Evolutionary conservation across 1,140 invertebrate genomes (phyloP), one percentile per base, ranked within the genome.

Genomic region (Drosophila yakuba): DNA sequence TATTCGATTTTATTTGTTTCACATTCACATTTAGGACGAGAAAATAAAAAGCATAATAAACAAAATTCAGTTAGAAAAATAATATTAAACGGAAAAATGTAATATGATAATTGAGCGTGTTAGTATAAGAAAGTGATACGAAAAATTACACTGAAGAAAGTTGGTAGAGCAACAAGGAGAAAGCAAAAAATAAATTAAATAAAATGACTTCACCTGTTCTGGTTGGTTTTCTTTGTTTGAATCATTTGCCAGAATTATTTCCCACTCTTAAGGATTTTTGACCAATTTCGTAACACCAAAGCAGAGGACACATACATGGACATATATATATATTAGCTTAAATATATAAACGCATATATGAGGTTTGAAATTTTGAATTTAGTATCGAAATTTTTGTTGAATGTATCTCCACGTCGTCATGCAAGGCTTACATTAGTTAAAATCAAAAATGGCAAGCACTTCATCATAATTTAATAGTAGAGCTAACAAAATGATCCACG

Each of bases 171-270:
- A n/a, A 38, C 3, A 25, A 25, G 25, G 15, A 17, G 32, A 56
- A 39, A 57, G 44, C 39, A 56, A 44, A 63, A 47, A 50, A 59
- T 28, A 64, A 38, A 47, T 52, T n/a, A 28, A 44, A 43, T 52
- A 47, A 68, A 41, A 32, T 56, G 17, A 85, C 82, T 63, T 84
- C 81, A 85, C 81, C 81, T 85, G 82, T 62, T 79, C 44, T 52
- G 38, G 39, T 56, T 67, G 44, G 44, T 50, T 62, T 74, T 48
- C n/a, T 15, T 25, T 64, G 59, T 45, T 60, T 47, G 28, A 38
- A 28, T 15, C 2, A 39, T 69, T 57, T 56, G 11, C 47, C 43
- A 25, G 20, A 48, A 48, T 69, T 48, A 28, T 47, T 55, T 35
- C 63, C 63, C 41, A 55, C 38, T 69, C 58, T 73, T 57, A 20